Percentiles rank a stretch among this genome's conserved stretches.
phyloP scores from a whole-genome alignment of 2,113 vertebrate species.

The Dasyprocta punctata region DNA sequence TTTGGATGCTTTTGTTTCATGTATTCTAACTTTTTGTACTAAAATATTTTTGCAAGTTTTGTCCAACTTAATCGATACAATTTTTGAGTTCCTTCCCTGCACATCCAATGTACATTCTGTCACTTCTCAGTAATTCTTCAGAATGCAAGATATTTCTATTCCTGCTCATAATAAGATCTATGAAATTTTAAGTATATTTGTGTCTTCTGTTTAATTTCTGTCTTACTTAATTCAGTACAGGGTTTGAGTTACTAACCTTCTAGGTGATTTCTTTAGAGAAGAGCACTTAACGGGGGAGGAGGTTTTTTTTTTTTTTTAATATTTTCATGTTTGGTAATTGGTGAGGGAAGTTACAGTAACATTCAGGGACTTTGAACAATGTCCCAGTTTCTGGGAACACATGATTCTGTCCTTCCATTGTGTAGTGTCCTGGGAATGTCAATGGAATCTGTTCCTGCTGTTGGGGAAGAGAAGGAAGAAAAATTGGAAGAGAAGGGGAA shows the following conservation, averaged over 20 bases:
- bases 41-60: slow-evolving; percentile 10
- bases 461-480: slow-evolving; percentile 53
- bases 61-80: neutral
- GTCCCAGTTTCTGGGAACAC: neutral
- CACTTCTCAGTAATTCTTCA: slow-evolving; percentile 33
- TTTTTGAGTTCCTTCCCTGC: slow-evolving; percentile 1
- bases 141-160: slow-evolving; percentile 48
- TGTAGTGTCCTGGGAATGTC: slow-evolving; percentile 77
- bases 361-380: slow-evolving; percentile 3
- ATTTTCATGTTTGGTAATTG: slow-evolving; percentile 10
- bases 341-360: neutral
- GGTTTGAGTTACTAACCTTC: slow-evolving; percentile 46
- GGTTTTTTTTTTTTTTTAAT: neutral
- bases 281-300: neutral
- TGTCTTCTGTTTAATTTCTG: slow-evolving; percentile 40
- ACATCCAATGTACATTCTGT: neutral
- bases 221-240: slow-evolving; percentile 10
- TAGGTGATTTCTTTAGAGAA: slow-evolving; percentile 33
- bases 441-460: slow-evolving; percentile 52
- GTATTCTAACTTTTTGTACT: neutral
- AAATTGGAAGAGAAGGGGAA: slow-evolving; percentile 54
- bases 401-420: slow-evolving; percentile 35
- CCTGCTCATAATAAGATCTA: neutral
- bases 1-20: neutral
- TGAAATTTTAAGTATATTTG: slow-evolving; percentile 20